Evolutionary conservation across 2,113 vertebrate species (phyloP), one percentile per base, ranked within the genome.

Genomic region (Poeciliopsis occidentalis): DNA sequence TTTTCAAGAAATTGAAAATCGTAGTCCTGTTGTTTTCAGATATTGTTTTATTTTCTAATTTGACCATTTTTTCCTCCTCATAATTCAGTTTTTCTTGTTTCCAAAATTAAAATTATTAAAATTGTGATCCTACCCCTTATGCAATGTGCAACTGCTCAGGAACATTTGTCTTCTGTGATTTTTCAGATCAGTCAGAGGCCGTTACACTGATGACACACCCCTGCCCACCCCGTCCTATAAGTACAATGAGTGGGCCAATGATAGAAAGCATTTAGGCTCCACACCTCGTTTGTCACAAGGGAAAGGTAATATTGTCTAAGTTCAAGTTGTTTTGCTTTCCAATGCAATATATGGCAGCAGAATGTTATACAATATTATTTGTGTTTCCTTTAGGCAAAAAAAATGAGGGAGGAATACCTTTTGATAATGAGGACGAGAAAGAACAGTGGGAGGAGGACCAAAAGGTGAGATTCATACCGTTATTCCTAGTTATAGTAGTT

Each of bases 221-320:
- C 80, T 99, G 66, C 98, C 97, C 0, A 99, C 98, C 0, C 98
- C 98, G 0, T 98, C 98, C 0, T 99, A 98, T 85, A 99, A 99
- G 78, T 99, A 98, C 90, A 99, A 99, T 0, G 98, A 99, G 39
- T 99, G 98, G 98, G 98, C 98, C 3, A 97, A 97, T 24, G 97
- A 98, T 87, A 93, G 96, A 70, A 95, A 91, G 64, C 96, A 98
- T 82, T 85, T 98, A 62, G 98, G 98, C 0, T 94, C 97, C 4
- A 97, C 97, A 0, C 97, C 98, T 0, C 97, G 97, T 26, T 94
- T 99, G 51, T 99, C 98, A 51, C 94, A 95, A 89, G 98, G 98
- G 32, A 96, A 95, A 96, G 97, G 98, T 99, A 93, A 8, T 15
- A 1, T 67, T 71, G 19, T 27, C 60, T 51, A 68, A 34, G 24